These are phyloP conservation scores for Fabriciana adippe DNA, from an alignment of 2,888 invertebrate genomes.

Conservation along the genomic window DNA sequence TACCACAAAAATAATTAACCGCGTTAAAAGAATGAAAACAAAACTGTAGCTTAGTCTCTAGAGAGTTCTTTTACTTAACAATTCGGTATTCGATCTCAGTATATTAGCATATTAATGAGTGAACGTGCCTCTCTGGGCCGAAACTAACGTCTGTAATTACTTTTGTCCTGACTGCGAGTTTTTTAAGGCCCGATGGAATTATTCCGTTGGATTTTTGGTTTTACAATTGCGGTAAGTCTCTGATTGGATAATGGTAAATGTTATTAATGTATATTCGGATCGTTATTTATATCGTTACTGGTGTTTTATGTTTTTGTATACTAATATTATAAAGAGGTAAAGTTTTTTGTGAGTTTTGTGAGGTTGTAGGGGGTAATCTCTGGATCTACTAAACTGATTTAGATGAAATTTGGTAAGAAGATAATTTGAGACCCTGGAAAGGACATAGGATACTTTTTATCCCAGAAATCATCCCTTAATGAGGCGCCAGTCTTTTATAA, in stretches of 20 bases:
- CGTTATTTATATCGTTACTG: too few species aligned
- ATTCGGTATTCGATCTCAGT: constrained; percentile 58
- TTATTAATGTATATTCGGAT: neutral
- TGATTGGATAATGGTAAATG: constrained; percentile 9
- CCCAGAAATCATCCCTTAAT: too few species aligned
- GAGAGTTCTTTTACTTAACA: constrained; percentile 49
- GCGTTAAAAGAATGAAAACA: constrained; percentile 8
- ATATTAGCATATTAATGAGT: constrained; percentile 76
- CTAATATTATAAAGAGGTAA: too few species aligned
- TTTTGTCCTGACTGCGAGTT: constrained; percentile 25
- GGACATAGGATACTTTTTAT: too few species aligned
- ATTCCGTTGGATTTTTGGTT: constrained; percentile 16
- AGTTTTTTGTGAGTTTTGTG: too few species aligned
- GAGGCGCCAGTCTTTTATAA: too few species aligned
- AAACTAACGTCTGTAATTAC: constrained; percentile 35
- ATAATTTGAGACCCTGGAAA: too few species aligned
- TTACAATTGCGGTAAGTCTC: constrained; percentile 13
- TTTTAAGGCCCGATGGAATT: constrained; percentile 24
- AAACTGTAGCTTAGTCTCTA: constrained; percentile 18
- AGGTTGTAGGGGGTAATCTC: too few species aligned
- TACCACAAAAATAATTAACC: neutral
- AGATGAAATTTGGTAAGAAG: too few species aligned
- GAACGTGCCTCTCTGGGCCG: constrained; percentile 45
- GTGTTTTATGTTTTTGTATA: too few species aligned
- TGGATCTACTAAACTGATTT: too few species aligned